Base-by-base conservation (phyloP, 2,888 invertebrate genomes). In the Athrips mouffetella region DNA sequence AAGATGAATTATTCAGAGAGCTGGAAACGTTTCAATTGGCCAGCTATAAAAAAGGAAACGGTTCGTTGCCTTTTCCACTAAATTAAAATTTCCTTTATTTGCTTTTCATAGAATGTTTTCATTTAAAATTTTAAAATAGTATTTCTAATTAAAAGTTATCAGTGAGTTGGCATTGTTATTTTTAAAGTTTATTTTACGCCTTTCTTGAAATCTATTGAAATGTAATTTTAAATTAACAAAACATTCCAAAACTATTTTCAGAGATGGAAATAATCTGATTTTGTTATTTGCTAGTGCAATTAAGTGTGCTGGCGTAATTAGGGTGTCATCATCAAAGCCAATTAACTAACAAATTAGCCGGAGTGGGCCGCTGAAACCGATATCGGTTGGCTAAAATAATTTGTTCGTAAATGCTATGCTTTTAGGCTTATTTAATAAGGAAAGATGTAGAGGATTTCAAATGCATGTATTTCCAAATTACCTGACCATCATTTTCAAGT, bases 1-100 rank as follows among this genome's bases (percentile, higher is more conserved):
- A 86, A 86, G 87, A 86, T 88, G 88, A 88, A 88, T 88, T 83
- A 88, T 88, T 87, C 88, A 88, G 76, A 86, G 86, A 85, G 76
- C 87, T 88, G 87, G 88, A 88, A 87, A 87, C 85, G 86, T 86
- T 87, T 88, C 87, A 87, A 88, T 88, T 88, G 88, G 87, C 87
- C 81, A 82, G 84, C 86, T 87, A 85, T 83, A 85, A 87, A 88
- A 88, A 88, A 84, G 77, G 71, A 78, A 82, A 84, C 81, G 87
- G 84, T 87, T 87, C 87, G 83, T 85, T 87, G 85, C 81, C 80
- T 82, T 81, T 82, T 81, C 80, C 80, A 85, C 83, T 85, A 86
- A 87, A 85, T 86, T 83, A 86, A 86, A 80, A 81, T 73, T 75
- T 75, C 84, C 77, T 83, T 85, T 82, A 83, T 81, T 82, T 83